Evolutionary conservation across 2,888 invertebrate genomes (phyloP).

Genomic region (Polyommatus iphigenia): DNA sequence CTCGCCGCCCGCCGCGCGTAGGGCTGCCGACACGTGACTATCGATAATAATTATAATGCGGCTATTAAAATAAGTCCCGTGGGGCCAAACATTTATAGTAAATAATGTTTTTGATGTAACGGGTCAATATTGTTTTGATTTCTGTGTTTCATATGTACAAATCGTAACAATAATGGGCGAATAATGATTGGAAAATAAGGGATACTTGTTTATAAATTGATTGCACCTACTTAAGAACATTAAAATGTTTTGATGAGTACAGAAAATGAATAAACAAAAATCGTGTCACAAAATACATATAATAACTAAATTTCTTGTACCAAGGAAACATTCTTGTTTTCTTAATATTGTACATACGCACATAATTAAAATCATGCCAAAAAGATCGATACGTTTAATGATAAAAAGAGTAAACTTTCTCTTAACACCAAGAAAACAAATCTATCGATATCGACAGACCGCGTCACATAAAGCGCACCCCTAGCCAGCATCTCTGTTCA

Average conservation of each 20-base stretch:
- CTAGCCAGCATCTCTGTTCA: slow-evolving; percentile 56
- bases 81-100: neutral
- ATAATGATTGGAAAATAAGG: neutral
- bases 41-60: slow-evolving; percentile 29
- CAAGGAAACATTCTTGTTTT: no score
- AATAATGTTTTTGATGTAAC: neutral
- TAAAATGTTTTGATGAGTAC: no score
- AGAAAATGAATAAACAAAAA: no score
- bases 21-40: slow-evolving; percentile 37
- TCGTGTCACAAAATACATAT: no score
- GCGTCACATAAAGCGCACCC: slow-evolving; percentile 35
- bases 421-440: slow-evolving; percentile 29
- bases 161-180: neutral
- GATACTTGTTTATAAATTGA: neutral
- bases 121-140: neutral
- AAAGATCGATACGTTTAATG: no score
- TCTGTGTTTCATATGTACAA: neutral
- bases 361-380: no score
- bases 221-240: no score
- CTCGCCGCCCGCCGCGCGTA: slow-evolving; percentile 55
- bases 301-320: no score
- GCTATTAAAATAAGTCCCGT: neutral
- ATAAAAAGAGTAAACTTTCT: neutral
- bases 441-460: slow-evolving; percentile 44
- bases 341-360: no score